These are phyloP conservation scores for Hirtodrosophila confusa DNA, from an alignment of 2,888 invertebrate species.

Conservation along the genomic window DNA sequence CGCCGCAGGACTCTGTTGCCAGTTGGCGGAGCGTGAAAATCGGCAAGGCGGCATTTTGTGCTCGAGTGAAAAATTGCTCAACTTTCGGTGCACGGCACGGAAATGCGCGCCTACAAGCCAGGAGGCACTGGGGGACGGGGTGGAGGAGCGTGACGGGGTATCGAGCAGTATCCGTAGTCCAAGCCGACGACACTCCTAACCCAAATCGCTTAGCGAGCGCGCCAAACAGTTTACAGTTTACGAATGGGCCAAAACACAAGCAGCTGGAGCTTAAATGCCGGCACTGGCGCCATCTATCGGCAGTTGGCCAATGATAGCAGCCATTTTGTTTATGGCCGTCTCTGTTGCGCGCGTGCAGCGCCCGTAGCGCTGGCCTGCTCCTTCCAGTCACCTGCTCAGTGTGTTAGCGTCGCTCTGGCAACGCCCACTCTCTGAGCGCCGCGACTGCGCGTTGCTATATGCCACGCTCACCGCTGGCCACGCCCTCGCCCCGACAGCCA, in stretches of 20 bases:
- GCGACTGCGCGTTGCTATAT: conserved; percentile 63
- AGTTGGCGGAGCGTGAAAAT: conserved; percentile 56
- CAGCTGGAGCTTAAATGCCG: conserved; percentile 45
- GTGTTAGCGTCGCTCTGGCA: conserved; percentile 74
- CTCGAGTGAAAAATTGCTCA: conserved; percentile 74
- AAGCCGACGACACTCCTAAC: conserved; percentile 70
- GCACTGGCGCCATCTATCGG: conserved; percentile 82
- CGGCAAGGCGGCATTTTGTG: conserved; percentile 67
- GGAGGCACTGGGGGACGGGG: conserved; percentile 3
- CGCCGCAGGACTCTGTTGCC: not conserved
- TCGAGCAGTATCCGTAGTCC: conserved; percentile 6
- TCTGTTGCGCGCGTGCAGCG: conserved; percentile 42
- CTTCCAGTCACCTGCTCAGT: conserved; percentile 76
- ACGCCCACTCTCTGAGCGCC: conserved; percentile 77
- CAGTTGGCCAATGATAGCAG: conserved; percentile 80
- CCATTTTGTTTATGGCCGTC: conserved; percentile 83
- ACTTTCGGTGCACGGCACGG: conserved; percentile 54
- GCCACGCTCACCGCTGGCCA: conserved; percentile 39
- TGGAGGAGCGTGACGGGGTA: not conserved
- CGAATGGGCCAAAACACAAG: conserved; percentile 57
- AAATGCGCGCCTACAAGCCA: conserved; percentile 56
- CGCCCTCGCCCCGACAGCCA: conserved; percentile 58
- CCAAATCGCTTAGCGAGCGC: conserved; percentile 78
- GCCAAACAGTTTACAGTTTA: conserved; percentile 71
- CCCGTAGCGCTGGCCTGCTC: conserved; percentile 54